These are phyloP conservation scores for Apostichopus japonicus DNA, from an alignment of 35 echinoderm and acorn worm species.

Conservation along the genomic window DNA sequence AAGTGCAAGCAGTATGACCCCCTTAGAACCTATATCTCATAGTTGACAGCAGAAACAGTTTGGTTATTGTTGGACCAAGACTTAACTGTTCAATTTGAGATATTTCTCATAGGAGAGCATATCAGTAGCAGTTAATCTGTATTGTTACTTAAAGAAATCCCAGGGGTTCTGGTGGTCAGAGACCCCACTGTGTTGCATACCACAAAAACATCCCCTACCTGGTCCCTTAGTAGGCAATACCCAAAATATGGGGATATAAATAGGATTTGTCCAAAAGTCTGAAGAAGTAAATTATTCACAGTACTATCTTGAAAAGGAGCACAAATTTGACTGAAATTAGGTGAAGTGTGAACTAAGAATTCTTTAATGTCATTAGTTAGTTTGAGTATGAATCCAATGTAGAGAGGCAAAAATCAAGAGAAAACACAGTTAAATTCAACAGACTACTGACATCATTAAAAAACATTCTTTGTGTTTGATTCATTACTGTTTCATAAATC, in stretches of 20 bases:
- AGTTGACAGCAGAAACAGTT: too few species aligned
- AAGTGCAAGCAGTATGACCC: too few species aligned
- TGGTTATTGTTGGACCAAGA: too few species aligned
- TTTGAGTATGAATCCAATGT: too few species aligned
- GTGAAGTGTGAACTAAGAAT: neutral
- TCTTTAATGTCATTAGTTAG: too few species aligned
- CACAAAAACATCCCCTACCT: conserved; percentile 7
- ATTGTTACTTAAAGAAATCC: neutral
- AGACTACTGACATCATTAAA: too few species aligned
- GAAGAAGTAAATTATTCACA: neutral
- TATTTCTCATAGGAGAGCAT: neutral
- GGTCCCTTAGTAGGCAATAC: neutral
- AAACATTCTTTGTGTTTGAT: too few species aligned
- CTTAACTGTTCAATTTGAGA: neutral
- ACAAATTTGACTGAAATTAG: neutral
- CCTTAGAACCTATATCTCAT: too few species aligned
- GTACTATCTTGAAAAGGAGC: neutral
- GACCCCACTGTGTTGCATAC: neutral
- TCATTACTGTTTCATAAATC: too few species aligned
- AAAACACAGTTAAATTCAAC: too few species aligned
- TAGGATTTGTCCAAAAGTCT: neutral
- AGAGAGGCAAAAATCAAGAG: too few species aligned
- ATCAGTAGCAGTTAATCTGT: neutral
- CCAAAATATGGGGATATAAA: neutral
- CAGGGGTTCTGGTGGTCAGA: neutral